Evolutionary conservation across 2,888 invertebrate species (phyloP), one percentile per base, ranked within the genome.

Genomic region (Pandemis corylana): DNA sequence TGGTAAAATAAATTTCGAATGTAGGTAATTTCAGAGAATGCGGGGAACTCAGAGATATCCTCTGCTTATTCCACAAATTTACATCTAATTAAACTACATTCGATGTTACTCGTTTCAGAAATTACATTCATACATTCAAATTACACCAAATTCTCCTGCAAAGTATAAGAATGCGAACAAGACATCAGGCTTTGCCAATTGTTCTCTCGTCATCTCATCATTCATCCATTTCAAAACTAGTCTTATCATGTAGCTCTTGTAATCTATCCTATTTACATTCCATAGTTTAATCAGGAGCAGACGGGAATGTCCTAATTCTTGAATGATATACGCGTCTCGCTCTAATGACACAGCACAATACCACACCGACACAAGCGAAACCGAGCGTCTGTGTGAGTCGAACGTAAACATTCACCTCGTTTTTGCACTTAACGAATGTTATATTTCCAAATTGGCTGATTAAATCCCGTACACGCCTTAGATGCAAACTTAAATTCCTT

Each of bases 301-400:
- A 82, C 88, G 86, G 88, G 90, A 89, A 89, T 85, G 92, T 85
- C 89, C 92, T 90, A 92, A 89, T 91, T 93, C 86, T 88, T 86
- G 88, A 90, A 90, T 88, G 89, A 86, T 89, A 87, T 85, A 90
- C 87, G 83, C 89, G 89, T 90, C 87, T 90, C 90, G 92, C 91
- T 93, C 92, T 91, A 90, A 86, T 91, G 90, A 89, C 89, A 85
- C 84, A 90, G 88, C 83, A 92, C 90, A 94, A 92, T 91, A 87
- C 87, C 78, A 80, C 79, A 82, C 86, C 88, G 85, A 88, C 82
- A 86, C 83, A 81, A 71, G 51, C 65, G 61, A 79, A 20, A 20
- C 78, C 76, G 73, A 76, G 66, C 36, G 51, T 65, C 59, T 66
- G 56, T 62, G 65, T 73, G 76, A 76, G 78, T 76, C 77, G 73